Conservation (phyloP, 2,888 invertebrate genomes). For the Aporophyla lueneburgensis region DNA sequence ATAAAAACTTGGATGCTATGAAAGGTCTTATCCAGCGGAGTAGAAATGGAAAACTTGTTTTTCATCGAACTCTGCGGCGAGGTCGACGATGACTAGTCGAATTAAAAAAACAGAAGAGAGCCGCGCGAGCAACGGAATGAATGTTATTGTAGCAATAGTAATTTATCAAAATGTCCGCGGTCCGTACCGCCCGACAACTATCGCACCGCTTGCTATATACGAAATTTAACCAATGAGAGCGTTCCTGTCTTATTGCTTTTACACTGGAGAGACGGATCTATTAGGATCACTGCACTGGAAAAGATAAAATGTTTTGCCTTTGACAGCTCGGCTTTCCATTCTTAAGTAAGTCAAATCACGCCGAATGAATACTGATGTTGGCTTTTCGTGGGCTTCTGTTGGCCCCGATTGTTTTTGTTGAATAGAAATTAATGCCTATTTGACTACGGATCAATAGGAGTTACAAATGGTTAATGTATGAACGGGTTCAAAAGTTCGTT, state of each 20-base stretch:
- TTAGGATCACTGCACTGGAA: constrained; percentile 75
- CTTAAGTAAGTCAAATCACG: constrained; percentile 68
- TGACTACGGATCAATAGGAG: constrained; percentile 56
- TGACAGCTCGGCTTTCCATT: constrained; percentile 75
- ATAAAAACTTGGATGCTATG: constrained; percentile 68
- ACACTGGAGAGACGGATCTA: constrained; percentile 79
- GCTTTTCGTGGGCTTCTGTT: constrained; percentile 69
- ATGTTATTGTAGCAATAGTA: constrained; percentile 85
- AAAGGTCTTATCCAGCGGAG: constrained; percentile 72
- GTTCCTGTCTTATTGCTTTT: constrained; percentile 77
- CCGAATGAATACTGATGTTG: constrained; percentile 75
- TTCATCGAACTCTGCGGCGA: constrained; percentile 71
- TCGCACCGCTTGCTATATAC: constrained; percentile 70
- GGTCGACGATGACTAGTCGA: constrained; percentile 82
- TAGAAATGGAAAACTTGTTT: constrained; percentile 79
- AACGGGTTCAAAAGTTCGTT: constrained; percentile 72
- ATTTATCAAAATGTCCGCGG: constrained; percentile 87
- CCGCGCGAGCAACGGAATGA: constrained; percentile 77
- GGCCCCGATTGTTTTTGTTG: constrained; percentile 69
- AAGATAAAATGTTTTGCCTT: constrained; percentile 77
- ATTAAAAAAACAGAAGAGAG: constrained; percentile 81
- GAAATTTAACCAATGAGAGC: constrained; percentile 77
- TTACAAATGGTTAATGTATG: constrained; percentile 65
- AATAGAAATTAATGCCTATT: constrained; percentile 69
- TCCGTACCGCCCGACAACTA: constrained; percentile 72